Evolutionary conservation across 2,888 invertebrate species (phyloP).

Genomic region (Masnerella sp.): DNA sequence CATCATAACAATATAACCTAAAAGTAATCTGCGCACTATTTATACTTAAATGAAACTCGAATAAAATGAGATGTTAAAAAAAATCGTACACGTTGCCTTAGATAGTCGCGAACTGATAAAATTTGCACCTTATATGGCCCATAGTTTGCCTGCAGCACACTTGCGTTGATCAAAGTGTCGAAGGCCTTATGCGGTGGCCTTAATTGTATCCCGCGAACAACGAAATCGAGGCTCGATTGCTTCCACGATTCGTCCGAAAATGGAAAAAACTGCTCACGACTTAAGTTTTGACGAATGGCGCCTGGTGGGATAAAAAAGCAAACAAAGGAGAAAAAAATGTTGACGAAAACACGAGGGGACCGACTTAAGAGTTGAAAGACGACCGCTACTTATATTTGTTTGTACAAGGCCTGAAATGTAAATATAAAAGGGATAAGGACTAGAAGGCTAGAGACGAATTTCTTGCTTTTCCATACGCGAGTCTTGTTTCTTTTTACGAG

Average conservation of each 20-base stretch:
- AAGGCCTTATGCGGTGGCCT: conserved; percentile 10
- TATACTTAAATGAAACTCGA: not conserved
- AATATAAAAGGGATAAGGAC: conserved; percentile 47
- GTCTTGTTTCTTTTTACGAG: conserved; percentile 52
- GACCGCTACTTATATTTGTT: conserved; percentile 43
- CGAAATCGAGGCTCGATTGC: conserved; percentile 9
- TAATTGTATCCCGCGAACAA: conserved; percentile 27
- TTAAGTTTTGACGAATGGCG: not conserved
- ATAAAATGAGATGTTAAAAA: no score
- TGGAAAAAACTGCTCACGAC: not conserved
- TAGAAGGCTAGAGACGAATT: conserved; percentile 47
- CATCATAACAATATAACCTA: no score
- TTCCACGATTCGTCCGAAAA: conserved; percentile 4
- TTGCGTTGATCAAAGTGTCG: conserved; percentile 30
- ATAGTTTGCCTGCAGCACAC: conserved; percentile 4
- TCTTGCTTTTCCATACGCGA: conserved; percentile 50
- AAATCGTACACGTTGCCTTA: no score
- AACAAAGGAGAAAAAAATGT: conserved; percentile 7
- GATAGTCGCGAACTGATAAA: conserved; percentile 9
- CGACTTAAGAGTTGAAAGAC: conserved; percentile 27
- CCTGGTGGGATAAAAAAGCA: conserved; percentile 3
- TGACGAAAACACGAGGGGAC: conserved; percentile 9
- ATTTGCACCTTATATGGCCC: conserved; percentile 13
- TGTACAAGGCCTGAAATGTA: conserved; percentile 44
- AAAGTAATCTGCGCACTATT: not conserved